Conservation (phyloP, 2,888 invertebrate genomes). For the Drosophila anomelani region DNA sequence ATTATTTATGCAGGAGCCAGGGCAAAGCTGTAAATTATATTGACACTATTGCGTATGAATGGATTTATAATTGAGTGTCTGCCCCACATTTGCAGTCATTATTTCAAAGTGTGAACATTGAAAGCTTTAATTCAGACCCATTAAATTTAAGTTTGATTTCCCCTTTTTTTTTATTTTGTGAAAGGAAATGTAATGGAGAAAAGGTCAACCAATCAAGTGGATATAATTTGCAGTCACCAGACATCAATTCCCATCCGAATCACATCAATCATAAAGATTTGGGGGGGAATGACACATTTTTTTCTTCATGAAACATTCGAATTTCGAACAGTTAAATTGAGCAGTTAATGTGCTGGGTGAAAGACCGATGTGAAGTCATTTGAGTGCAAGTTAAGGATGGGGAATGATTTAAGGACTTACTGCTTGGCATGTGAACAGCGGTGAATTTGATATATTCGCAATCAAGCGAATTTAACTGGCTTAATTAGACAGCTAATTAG, state of each 20-base stretch:
- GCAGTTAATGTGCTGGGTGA: constrained; percentile 23
- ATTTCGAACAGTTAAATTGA: constrained; percentile 31
- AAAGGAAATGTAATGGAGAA: not conserved
- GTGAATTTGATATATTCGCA: not conserved
- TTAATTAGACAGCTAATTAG: constrained; percentile 47
- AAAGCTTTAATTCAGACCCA: constrained; percentile 14
- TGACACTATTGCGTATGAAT: constrained; percentile 42
- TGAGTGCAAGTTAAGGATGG: not conserved
- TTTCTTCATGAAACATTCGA: constrained; percentile 6
- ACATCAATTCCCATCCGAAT: constrained; percentile 13
- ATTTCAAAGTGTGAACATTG: constrained; percentile 18
- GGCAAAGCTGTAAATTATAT: constrained; percentile 47
- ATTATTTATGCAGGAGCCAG: constrained; percentile 46
- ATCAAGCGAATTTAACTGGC: constrained; percentile 1
- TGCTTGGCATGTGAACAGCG: not conserved
- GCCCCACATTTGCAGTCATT: constrained; percentile 39
- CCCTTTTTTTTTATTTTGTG: not conserved
- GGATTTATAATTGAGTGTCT: constrained; percentile 38
- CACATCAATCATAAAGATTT: constrained; percentile 32
- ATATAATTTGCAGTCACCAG: constrained; percentile 30
- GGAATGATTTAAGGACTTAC: constrained; percentile 7
- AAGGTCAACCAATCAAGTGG: constrained; percentile 27
- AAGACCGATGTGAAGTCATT: constrained; percentile 11
- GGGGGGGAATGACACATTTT: constrained; percentile 23
- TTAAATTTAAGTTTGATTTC: constrained; percentile 18